phyloP scores from a whole-genome alignment of 2,113 vertebrate species.

The Catagonus wagneri region DNA sequence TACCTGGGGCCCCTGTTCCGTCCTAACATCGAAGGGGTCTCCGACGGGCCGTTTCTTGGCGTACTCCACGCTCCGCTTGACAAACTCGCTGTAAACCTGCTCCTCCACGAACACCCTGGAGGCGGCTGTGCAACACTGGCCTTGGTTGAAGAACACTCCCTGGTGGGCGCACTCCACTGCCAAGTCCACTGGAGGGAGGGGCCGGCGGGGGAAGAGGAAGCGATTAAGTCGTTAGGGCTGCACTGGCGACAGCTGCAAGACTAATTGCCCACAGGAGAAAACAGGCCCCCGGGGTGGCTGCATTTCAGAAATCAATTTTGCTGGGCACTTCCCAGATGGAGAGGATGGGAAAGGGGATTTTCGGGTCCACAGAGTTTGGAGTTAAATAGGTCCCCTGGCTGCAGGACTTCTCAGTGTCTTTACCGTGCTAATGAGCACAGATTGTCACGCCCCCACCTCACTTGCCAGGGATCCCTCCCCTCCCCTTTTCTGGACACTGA shows the following conservation, averaged over 20 bases:
- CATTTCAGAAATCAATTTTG: constrained; percentile 22
- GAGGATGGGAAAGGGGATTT: background rate
- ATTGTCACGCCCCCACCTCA: too few relatives aligned
- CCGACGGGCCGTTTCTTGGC: constrained; percentile 91
- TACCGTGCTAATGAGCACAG: background rate
- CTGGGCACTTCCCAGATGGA: background rate
- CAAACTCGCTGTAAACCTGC: constrained; percentile 93
- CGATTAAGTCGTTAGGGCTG: constrained; percentile 49
- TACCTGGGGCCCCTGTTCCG: constrained; percentile 97
- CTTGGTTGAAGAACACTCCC: constrained; percentile 97
- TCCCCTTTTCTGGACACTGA: background rate
- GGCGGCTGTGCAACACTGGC: constrained; percentile 96
- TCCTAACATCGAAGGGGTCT: constrained; percentile 94
- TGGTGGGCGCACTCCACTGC: constrained; percentile 96
- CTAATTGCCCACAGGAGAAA: constrained; percentile 39
- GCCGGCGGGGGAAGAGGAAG: constrained; percentile 3
- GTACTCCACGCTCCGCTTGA: constrained; percentile 92
- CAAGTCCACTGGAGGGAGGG: constrained; percentile 91
- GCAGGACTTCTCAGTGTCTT: background rate
- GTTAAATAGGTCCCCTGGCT: background rate
- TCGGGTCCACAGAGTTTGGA: background rate
- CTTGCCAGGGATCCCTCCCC: fast-evolving
- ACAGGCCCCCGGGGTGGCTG: constrained; percentile 27
- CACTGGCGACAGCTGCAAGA: constrained; percentile 6
- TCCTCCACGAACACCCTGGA: constrained; percentile 96